Evolutionary conservation across 2,797 vertebrate species (phyloP), one percentile per base, ranked within the genome.

Genomic region (Sebastiscus albofasciatus): DNA sequence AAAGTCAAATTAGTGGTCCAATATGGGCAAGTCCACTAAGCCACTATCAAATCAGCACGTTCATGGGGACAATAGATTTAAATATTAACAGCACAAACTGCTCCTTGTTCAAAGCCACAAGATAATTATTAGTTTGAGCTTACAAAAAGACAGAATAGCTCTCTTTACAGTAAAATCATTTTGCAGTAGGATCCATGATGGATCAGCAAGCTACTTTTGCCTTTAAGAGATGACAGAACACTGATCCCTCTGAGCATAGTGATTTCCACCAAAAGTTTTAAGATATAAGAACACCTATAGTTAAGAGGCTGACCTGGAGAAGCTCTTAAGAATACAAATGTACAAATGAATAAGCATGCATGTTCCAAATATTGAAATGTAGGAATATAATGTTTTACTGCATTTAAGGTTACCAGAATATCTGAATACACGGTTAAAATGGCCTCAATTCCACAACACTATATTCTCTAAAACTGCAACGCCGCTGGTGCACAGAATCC

Each of bases 401-500:
- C 66, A 75, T 42, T 64, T 14, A 3, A 24, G 18, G 18, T 71
- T 46, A 42, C 65, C 65, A 70, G 54, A 81, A 79, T 64, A 73
- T 65, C 31, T 68, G 12, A 72, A 36, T 52, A 46, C 31, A 73
- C 12, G 20, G 39, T 39, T 29, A 46, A 49, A 67, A 67, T 56
- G 64, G 46, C 75, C 71, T 75, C 20, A 34, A 42, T 77, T 84
- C 18, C 9, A 24, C 0, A 65, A 36, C 67, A 67, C 33, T 46
- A 34, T 36, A 61, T 81, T 77, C 76, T 85, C 39, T 67, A 22
- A 61, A 84, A 75, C 75, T 77, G 55, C 56, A 75, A 60, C 26
- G 46, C 56, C 85, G 65, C 72, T 70, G 68, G n/a, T 72, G 55
- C 60, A 78, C 72, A 72, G 42, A 82, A 77, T 78, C 69, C 71